phyloP scores from a whole-genome alignment of 2,113 vertebrate genomes.

The Elephas maximus region DNA sequence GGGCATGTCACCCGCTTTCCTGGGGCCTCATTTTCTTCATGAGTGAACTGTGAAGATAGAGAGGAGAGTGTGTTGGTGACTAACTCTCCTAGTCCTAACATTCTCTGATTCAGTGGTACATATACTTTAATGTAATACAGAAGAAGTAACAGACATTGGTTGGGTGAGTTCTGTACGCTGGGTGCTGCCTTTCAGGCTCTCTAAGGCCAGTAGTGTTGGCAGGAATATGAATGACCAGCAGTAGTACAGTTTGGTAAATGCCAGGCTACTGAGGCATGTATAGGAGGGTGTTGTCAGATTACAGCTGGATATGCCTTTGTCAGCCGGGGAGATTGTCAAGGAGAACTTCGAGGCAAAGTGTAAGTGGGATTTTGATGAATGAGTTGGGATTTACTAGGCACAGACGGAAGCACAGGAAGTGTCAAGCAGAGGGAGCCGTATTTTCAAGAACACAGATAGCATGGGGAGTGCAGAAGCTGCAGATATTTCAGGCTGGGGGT shows the following conservation, averaged over 20 bases:
- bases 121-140: background rate
- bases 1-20: background rate
- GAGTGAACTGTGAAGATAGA: conserved; percentile 58
- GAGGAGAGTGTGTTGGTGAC: background rate
- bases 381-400: background rate
- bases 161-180: background rate
- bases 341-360: background rate
- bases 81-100: background rate
- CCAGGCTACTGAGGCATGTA: background rate
- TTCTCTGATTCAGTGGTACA: conserved; percentile 1
- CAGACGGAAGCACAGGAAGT: conserved; percentile 39
- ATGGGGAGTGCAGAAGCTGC: background rate
- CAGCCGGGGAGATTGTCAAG: background rate
- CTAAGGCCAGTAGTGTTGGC: background rate
- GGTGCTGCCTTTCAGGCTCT: background rate
- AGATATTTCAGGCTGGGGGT: background rate
- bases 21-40: conserved; percentile 47
- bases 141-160: background rate
- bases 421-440: background rate
- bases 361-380: conserved; percentile 28
- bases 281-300: background rate
- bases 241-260: background rate
- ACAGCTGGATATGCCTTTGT: background rate
- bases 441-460: conserved; percentile 21
- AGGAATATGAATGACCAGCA: background rate